phyloP scores from a whole-genome alignment of 2,113 vertebrate species.

The Oreotrochilus melanogaster region DNA sequence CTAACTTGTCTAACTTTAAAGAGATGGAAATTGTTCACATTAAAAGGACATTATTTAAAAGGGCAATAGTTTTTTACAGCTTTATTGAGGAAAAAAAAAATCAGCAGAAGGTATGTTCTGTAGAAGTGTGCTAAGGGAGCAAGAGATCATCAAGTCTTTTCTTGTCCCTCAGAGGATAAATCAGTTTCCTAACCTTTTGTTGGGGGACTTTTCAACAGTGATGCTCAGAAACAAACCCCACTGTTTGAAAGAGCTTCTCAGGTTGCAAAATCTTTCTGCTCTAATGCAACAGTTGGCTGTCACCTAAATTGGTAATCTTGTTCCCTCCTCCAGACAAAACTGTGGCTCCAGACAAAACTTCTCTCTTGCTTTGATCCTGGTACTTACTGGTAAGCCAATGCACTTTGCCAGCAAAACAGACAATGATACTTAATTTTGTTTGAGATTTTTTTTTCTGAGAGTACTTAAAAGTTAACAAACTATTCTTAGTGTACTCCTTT shows the following conservation, averaged over 20 bases:
- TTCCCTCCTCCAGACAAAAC: neutral
- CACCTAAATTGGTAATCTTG: neutral
- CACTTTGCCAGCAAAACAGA: neutral
- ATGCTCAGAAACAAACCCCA: neutral
- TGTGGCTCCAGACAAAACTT: neutral
- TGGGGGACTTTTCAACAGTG: neutral
- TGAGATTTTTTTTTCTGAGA: neutral
- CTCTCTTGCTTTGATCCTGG: neutral
- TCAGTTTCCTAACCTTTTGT: neutral
- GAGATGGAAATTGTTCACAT: neutral
- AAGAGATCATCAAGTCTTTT: neutral
- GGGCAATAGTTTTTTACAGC: accelerated
- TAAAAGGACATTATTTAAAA: neutral
- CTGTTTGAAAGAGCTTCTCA: neutral
- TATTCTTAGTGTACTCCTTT: neutral
- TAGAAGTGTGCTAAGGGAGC: neutral
- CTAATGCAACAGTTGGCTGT: neutral
- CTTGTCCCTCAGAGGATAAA: neutral
- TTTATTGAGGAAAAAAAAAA: neutral
- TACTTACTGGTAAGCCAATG: neutral
- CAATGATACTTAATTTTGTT: too few relatives aligned
- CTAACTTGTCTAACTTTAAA: neutral
- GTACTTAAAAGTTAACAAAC: neutral
- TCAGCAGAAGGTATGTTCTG: neutral
- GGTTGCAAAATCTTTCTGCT: neutral